A percentile compares a stretch with the other conserved stretches of the same genome.
Evolutionary conservation across 2,888 invertebrate genomes (phyloP).

Genomic region (Sinotaia quadrata): DNA sequence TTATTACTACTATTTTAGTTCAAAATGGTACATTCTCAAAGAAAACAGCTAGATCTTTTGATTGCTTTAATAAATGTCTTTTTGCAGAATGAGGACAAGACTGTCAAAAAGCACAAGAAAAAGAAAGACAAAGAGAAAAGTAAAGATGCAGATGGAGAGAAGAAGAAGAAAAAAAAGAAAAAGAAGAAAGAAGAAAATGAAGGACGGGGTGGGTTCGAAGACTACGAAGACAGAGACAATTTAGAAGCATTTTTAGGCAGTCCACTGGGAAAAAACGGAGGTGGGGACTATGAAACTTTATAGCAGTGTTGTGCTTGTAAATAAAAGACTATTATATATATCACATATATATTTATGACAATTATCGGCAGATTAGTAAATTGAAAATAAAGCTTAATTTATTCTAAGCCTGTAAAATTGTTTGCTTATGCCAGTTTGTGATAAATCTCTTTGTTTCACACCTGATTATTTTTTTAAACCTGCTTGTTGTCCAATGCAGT

Average conservation of each 20-base stretch:
- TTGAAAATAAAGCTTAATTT: no score
- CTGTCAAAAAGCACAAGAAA: slow-evolving; percentile 6
- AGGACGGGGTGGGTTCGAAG: slow-evolving; percentile 45
- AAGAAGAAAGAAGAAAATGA: slow-evolving; percentile 45
- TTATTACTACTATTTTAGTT: no score
- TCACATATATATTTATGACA: no score
- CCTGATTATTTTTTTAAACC: no score
- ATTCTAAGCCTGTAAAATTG: no score
- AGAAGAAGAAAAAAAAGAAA: slow-evolving; percentile 39
- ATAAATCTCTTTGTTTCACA: no score
- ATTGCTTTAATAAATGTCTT: neutral
- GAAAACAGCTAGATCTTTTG: neutral
- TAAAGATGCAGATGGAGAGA: slow-evolving; percentile 33
- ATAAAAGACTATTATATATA: no score
- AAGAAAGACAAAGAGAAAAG: slow-evolving; percentile 38
- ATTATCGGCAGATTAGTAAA: no score
- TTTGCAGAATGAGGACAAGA: slow-evolving; percentile 12
- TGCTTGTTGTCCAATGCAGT: no score
- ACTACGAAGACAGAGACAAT: slow-evolving; percentile 50
- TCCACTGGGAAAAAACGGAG: slow-evolving; percentile 22
- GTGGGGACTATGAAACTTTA: slow-evolving; percentile 54
- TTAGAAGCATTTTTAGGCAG: slow-evolving; percentile 63
- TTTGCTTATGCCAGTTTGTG: no score
- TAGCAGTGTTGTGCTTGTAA: slow-evolving; percentile 27
- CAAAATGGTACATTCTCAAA: no score